Conservation (phyloP, 2,113 vertebrate genomes). For the Spea bombifrons region DNA sequence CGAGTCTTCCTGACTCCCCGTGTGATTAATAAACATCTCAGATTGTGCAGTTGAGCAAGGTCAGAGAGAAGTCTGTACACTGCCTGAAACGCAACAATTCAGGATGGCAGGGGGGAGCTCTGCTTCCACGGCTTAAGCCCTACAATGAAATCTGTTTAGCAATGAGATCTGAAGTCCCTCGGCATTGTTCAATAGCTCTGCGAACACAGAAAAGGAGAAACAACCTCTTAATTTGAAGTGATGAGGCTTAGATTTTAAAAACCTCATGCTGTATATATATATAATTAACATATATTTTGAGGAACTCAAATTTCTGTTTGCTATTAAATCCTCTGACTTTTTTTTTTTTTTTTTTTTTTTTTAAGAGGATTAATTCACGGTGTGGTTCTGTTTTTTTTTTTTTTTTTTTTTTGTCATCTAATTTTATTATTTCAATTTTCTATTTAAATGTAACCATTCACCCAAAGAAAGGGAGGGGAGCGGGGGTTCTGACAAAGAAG, state of each 20-base stretch:
- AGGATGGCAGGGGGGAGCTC: conserved; percentile 19
- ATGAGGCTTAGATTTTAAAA: background rate
- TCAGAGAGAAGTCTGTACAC: conserved; percentile 2
- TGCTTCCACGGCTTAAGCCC: background rate
- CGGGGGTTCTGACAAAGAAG: too few species aligned
- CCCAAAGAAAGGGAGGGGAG: too few species aligned
- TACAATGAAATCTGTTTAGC: conserved; percentile 6
- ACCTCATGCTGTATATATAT: too few species aligned
- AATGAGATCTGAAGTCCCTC: background rate
- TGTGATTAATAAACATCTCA: conserved; percentile 16
- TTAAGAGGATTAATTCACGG: too few species aligned
- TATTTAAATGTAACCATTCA: too few species aligned
- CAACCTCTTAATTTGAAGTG: background rate
- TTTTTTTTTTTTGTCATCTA: too few species aligned
- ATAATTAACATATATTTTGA: too few species aligned
- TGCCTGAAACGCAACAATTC: background rate
- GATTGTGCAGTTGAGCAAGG: conserved; percentile 12
- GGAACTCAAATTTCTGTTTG: too few species aligned
- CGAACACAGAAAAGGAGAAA: background rate
- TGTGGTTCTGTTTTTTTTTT: too few species aligned
- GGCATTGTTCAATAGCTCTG: conserved; percentile 3
- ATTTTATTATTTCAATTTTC: too few species aligned
- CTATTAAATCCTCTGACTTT: too few species aligned
- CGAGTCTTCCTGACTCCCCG: background rate
- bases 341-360: too few species aligned